Evolutionary conservation across 1,140 invertebrate species (phyloP).

Genomic region (Apis laboriosa): DNA sequence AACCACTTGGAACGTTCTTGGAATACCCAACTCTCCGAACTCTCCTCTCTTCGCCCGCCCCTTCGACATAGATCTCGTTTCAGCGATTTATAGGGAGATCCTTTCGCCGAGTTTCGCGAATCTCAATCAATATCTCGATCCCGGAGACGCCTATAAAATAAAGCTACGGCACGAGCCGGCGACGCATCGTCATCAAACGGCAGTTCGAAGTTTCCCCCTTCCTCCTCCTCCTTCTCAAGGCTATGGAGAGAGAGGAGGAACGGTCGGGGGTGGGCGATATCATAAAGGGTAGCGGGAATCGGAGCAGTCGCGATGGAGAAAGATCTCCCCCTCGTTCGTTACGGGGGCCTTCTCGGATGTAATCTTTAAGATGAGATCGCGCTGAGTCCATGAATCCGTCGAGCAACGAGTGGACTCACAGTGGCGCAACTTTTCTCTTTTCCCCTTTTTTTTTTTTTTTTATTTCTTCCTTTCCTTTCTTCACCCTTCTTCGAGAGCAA

Average conservation of each 20-base stretch:
- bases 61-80: slow-evolving; percentile 26
- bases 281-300: slow-evolving; percentile 67
- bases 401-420: slow-evolving; percentile 33
- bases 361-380: slow-evolving; percentile 74
- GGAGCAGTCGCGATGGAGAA: slow-evolving; percentile 62
- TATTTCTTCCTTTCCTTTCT: not conserved
- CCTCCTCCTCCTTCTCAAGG: not conserved
- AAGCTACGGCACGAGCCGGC: slow-evolving; percentile 66
- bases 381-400: slow-evolving; percentile 70
- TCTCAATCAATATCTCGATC: slow-evolving; percentile 68
- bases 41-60: not conserved
- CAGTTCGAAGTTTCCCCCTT: slow-evolving; percentile 59
- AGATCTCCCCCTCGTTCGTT: slow-evolving; percentile 53
- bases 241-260: not conserved
- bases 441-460: slow-evolving; percentile 1
- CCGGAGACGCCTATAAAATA: slow-evolving; percentile 65
- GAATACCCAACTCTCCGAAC: slow-evolving; percentile 27
- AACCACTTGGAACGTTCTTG: slow-evolving; percentile 41
- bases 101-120: slow-evolving; percentile 45
- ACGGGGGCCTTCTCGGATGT: slow-evolving; percentile 64
- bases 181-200: slow-evolving; percentile 72
- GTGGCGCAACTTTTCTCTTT: slow-evolving; percentile 49
- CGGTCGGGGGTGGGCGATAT: slow-evolving; percentile 56
- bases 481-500: not conserved
- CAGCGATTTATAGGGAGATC: slow-evolving; percentile 37